phyloP scores from a whole-genome alignment of 1,140 invertebrate species.

The Cotesia vestalis region DNA sequence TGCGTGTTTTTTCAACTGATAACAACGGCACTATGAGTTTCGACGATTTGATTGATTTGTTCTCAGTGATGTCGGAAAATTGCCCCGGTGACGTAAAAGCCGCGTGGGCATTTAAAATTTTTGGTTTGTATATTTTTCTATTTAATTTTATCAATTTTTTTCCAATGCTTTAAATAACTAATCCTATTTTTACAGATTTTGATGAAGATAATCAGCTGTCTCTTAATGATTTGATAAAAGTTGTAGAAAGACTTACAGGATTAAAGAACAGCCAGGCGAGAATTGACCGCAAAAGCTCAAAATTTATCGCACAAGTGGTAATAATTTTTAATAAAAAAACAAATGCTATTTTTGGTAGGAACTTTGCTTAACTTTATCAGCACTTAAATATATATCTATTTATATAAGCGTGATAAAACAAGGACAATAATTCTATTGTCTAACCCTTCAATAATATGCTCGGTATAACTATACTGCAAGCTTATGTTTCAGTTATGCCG shows the following conservation, averaged over 20 bases:
- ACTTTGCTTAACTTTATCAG: background rate
- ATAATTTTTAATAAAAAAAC: conserved; percentile 17
- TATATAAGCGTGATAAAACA: background rate
- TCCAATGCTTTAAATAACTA: conserved; percentile 15
- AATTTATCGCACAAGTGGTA: conserved; percentile 48
- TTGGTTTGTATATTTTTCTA: conserved; percentile 60
- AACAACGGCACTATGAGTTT: conserved; percentile 74
- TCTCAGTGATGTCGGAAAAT: conserved; percentile 75
- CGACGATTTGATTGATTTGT: conserved; percentile 80
- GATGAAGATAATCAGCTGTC: conserved; percentile 70
- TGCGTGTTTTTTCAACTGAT: conserved; percentile 77
- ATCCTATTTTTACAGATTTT: conserved; percentile 65
- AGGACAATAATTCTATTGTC: conserved; percentile 49
- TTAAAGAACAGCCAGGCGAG: conserved; percentile 23
- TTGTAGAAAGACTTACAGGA: conserved; percentile 65
- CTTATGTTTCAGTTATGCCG: conserved; percentile 22
- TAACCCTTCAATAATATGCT: conserved; percentile 39
- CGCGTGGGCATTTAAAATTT: conserved; percentile 80
- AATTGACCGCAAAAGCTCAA: conserved; percentile 40
- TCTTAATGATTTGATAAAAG: conserved; percentile 65
- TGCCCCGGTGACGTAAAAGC: conserved; percentile 76
- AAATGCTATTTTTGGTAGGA: background rate
- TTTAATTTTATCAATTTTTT: background rate
- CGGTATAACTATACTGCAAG: background rate
- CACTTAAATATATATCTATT: background rate